Evolutionary conservation across 2,888 invertebrate genomes (phyloP).

Genomic region (Seira musarum): DNA sequence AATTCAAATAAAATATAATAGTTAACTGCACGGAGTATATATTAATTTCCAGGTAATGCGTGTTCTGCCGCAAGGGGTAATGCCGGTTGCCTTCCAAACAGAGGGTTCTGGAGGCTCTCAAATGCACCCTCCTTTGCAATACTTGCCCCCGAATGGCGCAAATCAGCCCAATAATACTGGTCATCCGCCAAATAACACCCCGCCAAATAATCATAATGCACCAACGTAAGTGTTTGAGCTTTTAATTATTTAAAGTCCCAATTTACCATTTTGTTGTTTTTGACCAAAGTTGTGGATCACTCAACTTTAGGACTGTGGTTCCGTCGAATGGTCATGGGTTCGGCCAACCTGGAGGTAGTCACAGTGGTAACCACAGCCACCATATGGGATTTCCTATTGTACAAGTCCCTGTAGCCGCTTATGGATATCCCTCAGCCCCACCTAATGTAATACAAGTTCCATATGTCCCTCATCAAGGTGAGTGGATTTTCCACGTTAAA

Average conservation of each 20-base stretch:
- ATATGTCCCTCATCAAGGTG: conserved; percentile 62
- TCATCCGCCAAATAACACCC: conserved; percentile 63
- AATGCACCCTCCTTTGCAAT: conserved; percentile 66
- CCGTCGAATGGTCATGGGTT: conserved; percentile 67
- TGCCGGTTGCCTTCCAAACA: conserved; percentile 61
- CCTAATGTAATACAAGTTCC: conserved; percentile 50
- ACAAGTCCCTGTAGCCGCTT: conserved; percentile 55
- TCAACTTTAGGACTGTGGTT: conserved; percentile 57
- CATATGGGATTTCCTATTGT: conserved; percentile 52
- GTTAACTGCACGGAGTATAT: background rate
- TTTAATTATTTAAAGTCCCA: no score
- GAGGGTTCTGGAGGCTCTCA: conserved; percentile 64
- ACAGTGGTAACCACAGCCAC: conserved; percentile 46
- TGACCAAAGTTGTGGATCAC: no score
- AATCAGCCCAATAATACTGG: conserved; percentile 62
- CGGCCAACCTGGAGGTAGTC: conserved; percentile 62
- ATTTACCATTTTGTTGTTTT: no score
- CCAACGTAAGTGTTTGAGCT: conserved; percentile 58
- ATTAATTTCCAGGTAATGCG: conserved; percentile 49
- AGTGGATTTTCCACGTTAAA: no score
- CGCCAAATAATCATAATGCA: conserved; percentile 60
- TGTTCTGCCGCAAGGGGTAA: conserved; percentile 58
- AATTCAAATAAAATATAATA: background rate
- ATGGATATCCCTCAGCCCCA: conserved; percentile 46
- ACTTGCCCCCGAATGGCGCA: conserved; percentile 63